Conservation (phyloP, 1,140 invertebrate species). For the Conus ventricosus region DNA sequence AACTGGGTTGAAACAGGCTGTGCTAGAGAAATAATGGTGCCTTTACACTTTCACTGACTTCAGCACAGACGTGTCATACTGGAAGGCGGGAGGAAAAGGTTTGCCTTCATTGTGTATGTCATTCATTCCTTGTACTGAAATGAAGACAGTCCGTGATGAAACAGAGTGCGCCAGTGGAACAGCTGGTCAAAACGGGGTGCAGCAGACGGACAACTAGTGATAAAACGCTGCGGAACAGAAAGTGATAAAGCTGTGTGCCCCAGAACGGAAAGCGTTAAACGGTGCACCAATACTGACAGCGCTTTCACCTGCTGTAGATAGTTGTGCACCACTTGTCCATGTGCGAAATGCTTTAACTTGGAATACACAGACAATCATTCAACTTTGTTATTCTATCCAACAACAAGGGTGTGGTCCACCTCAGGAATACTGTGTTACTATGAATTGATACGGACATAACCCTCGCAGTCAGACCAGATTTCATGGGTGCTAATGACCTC, state of each 20-base stretch:
- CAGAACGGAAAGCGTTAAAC: not conserved
- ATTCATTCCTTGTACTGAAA: no score
- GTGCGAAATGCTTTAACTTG: not conserved
- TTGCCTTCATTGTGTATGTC: no score
- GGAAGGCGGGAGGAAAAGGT: no score
- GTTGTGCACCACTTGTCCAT: not conserved
- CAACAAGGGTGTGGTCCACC: not conserved
- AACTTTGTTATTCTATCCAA: not conserved
- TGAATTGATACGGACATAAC: not conserved
- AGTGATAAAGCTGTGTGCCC: not conserved
- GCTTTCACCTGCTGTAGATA: not conserved
- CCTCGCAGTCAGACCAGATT: conserved; percentile 14
- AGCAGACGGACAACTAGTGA: not conserved
- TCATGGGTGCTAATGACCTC: conserved; percentile 8
- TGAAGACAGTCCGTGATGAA: no score
- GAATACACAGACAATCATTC: conserved; percentile 1
- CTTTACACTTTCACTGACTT: not conserved
- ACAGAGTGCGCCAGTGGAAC: no score
- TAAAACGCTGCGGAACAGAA: not conserved
- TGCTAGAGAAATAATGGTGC: not conserved
- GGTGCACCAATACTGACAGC: not conserved
- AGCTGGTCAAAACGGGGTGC: not conserved
- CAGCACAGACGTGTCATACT: not conserved
- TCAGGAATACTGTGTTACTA: not conserved
- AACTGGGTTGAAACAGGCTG: not conserved